Evolutionary conservation across 2,888 invertebrate genomes (phyloP), one percentile per base, ranked within the genome.

Genomic region (Hypomecis atomaria): DNA sequence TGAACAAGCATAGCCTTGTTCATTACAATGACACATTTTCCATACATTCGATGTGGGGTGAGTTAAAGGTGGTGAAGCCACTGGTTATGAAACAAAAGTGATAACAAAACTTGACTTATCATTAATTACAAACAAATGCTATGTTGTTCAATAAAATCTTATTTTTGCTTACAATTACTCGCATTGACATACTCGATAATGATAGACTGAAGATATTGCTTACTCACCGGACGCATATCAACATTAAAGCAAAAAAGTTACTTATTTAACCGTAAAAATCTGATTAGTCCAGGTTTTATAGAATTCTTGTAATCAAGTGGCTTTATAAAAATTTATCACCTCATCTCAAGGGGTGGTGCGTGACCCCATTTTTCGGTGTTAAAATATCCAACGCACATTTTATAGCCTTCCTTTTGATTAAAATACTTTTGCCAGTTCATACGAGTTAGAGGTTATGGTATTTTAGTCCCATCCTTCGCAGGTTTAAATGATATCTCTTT

Each of bases 351-450:
- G 50, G 45, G 36, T 48, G 34, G 34, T 55, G 44, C 43, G 45
- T 53, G 52, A 54, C 57, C 33, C n/a, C 52, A 38, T 55, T 47
- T 59, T 52, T 38, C 6, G 23, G 44, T 9, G 37, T 48, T 37
- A 23, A 40, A 53, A 47, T 53, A 34, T 47, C 34, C 45, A 59
- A 44, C 13, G 44, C 40, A 9, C 45, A 45, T 47, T 40, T 59
- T n/a, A 38, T 38, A 13, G 11, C 45, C 34, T 11, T 13, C 38
- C 37, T 9, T 52, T 54, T 37, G 13, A 62, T 50, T 54, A 52
- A 52, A 57, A 59, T 52, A 53, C 56, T 61, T 61, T 61, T 42
- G 13, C 38, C 59, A 58, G 42, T 49, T 36, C 42, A 43, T 49
- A 34, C 33, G 11, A 0, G 49, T 48, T 40, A 9, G 9, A 52